These are phyloP conservation scores for Pogona vitticeps DNA, from an alignment of 2,113 vertebrate species.

Conservation along the genomic window DNA sequence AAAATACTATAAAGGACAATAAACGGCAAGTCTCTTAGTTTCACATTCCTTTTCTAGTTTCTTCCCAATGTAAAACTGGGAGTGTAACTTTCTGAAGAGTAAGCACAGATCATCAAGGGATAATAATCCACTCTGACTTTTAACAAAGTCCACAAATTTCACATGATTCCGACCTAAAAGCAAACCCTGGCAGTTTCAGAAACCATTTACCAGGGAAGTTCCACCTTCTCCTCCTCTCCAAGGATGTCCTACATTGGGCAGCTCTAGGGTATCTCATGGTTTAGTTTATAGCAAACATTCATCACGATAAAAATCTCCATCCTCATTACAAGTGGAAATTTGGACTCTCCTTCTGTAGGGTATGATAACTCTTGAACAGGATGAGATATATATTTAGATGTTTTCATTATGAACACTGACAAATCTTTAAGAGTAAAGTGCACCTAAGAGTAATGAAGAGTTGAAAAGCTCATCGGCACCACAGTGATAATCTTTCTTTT, in stretches of 20 bases:
- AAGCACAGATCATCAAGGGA: background rate
- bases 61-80: background rate
- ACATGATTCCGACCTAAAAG: background rate
- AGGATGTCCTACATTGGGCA: constrained; percentile 53
- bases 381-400: constrained; percentile 62
- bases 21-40: no score
- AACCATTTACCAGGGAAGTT: constrained; percentile 26
- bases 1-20: no score
- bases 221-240: constrained; percentile 47
- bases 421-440: constrained; percentile 68
- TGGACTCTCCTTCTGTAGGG: constrained; percentile 43
- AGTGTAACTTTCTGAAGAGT: background rate
- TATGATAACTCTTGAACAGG: constrained; percentile 55
- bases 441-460: constrained; percentile 59
- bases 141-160: background rate
- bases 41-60: no score
- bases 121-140: background rate
- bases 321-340: constrained; percentile 40
- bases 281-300: constrained; percentile 14
- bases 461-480: constrained; percentile 58
- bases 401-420: constrained; percentile 69
- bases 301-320: constrained; percentile 40
- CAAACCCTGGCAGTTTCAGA: background rate
- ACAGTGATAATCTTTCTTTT: constrained; percentile 70
- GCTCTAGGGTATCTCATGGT: background rate